Evolutionary conservation across 2,797 vertebrate genomes (phyloP), one percentile per base, ranked within the genome.

Genomic region (Fringilla coelebs): DNA sequence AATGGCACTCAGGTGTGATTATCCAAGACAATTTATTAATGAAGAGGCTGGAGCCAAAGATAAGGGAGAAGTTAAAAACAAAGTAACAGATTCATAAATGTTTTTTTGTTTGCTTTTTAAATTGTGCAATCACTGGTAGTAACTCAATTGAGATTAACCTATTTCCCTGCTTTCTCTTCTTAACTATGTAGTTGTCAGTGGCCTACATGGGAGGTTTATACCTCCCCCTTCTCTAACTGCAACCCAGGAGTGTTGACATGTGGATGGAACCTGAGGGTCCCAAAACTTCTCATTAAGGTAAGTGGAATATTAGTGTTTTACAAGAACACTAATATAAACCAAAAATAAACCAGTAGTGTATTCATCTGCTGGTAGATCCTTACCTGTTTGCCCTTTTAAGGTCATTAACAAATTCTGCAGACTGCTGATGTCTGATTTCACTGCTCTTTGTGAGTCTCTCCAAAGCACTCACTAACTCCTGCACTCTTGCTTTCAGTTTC

Each of bases 391-490:
- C 98, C 85, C 98, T 97, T 95, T 99, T 99, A 26, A 99, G 96
- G 96, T 99, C 98, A 71, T 98, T 99, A 36, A 99, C 98, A 41
- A 99, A 99, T 95, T 99, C 98, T 8, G 98, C 98, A 6, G 98
- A 98, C 62, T 99, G 98, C 97, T 99, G 98, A 94, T 99, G 98
- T 85, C 98, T 96, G 85, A 98, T 98, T 93, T 99, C 98, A 46
- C 98, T 99, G 97, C 98, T 98, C 91, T 99, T 98, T 1, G 98
- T 98, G 51, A 99, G 98, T 94, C 98, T 98, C 86, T 99, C 98
- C 95, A 99, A 92, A 51, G 98, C 98, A 32, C 97, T 98, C 85
- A 99, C 98, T 87, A 99, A 90, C 88, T 99, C 98, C 74, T 99
- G 98, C 48, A 98, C 98, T 94, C 98, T 97, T 79, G 96, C 90